Base-by-base conservation (phyloP, 1,140 invertebrate genomes). In the Drosophila nebulosa region DNA sequence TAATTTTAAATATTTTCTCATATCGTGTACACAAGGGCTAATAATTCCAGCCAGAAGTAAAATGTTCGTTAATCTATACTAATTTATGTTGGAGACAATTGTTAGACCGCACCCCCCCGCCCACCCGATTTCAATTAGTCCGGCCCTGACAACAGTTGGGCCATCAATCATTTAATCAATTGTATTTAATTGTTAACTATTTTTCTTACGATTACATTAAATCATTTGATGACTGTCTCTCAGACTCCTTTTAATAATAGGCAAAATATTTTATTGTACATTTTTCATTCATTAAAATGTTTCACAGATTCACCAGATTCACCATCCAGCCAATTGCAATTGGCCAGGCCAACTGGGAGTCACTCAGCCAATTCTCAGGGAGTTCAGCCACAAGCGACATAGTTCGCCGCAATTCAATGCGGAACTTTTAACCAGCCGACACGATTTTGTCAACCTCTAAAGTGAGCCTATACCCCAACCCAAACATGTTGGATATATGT, bases 391-490 rank as follows among this genome's bases (percentile, higher is more conserved):
- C 16, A 46, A 46, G 21, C 55, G 64, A 77, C 79, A 84, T 84
- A 76, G 80, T 69, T 84, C 39, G 46, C 30, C 67, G 62, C 80
- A 64, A 73, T 73, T 84, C 80, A 84, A 84, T 86, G 80, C 80
- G 80, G 80, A 84, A 84, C 80, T 83, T 56, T 18, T 16, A 53
- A 27, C 50, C 61, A 53, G 58, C 52, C 67, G 69, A 86, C 80
- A 84, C 81, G 80, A 84, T 77, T 84, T 84, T 77, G 81, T 86
- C 81, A 86, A 80, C 64, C 77, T 86, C 80, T 70, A 52, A 85
- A 79, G 64, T 63, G 72, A 64, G 69, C 76, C 64, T 80, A 61
- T 65, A 59, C 27, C 30, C 61, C 64, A 32, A 58, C 46, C 39
- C 60, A 56, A 7, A 39, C 5, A 35, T 35, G 12, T n/a, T n/a